Percentiles rank a stretch among this genome's conserved stretches.
These are phyloP conservation scores for Neopelma chrysocephalum DNA, from an alignment of 2,797 vertebrate species.

Conservation along the genomic window DNA sequence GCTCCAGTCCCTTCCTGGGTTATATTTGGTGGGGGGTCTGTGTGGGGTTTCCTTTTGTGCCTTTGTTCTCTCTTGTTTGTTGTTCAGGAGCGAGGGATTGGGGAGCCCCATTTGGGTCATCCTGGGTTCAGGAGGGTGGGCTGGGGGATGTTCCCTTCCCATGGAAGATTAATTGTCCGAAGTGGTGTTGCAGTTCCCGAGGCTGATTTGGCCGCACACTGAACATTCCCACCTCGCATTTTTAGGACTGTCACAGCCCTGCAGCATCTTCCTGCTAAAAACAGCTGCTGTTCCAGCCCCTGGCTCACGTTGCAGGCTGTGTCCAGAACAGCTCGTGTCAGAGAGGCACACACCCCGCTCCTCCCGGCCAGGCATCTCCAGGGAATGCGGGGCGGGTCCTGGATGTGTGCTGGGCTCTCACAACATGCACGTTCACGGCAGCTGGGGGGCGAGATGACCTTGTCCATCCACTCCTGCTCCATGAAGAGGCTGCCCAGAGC, in stretches of 20 bases:
- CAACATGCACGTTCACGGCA: fast-evolving
- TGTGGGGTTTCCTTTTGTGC: not conserved
- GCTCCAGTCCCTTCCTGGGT: fast-evolving
- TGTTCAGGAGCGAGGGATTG: not conserved
- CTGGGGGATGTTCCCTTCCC: not conserved
- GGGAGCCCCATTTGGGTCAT: not conserved
- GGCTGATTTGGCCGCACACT: not conserved
- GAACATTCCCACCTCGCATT: not conserved
- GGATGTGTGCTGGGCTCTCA: not conserved
- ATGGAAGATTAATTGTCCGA: not conserved
- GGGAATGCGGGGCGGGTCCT: fast-evolving
- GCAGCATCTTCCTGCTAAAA: slow-evolving; percentile 16
- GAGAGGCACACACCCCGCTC: not conserved
- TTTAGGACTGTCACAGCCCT: not conserved
- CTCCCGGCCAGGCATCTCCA: not conserved
- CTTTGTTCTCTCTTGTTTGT: not conserved
- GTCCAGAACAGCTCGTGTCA: not conserved
- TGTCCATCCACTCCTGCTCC: not conserved
- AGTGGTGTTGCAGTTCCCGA: not conserved
- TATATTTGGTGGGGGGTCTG: not conserved
- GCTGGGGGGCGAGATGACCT: fast-evolving
- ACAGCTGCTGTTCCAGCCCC: not conserved
- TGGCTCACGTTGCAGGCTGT: not conserved
- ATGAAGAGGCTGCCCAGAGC: not conserved
- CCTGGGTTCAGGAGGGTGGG: not conserved